phyloP scores from a whole-genome alignment of 2,888 invertebrate genomes.

The Drosophila tripunctata region DNA sequence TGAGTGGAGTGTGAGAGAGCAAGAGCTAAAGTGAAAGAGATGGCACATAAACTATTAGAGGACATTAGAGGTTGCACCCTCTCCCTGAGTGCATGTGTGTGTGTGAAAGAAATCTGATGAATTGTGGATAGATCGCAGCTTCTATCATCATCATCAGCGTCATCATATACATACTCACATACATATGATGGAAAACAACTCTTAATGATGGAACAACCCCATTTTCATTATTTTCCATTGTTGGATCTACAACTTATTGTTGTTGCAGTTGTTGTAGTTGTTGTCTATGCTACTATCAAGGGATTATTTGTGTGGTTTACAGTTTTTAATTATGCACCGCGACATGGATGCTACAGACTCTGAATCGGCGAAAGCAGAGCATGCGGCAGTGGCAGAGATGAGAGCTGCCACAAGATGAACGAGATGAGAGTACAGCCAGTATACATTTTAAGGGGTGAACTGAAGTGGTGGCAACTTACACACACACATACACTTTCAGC shows the following conservation, averaged over 20 bases:
- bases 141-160: constrained; percentile 4
- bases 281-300: constrained; percentile 68
- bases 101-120: constrained; percentile 31
- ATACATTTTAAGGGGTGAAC: constrained; percentile 68
- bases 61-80: constrained; percentile 68
- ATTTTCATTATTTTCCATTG: constrained; percentile 37
- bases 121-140: constrained; percentile 25
- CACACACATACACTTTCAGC: constrained; percentile 13
- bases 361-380: background rate
- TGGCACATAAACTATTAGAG: constrained; percentile 64
- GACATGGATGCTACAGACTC: constrained; percentile 52
- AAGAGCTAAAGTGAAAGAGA: background rate
- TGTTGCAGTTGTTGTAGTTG: constrained; percentile 16
- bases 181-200: constrained; percentile 10
- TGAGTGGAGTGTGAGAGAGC: background rate
- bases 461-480: constrained; percentile 57
- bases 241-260: constrained; percentile 9
- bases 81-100: constrained; percentile 18
- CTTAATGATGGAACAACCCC: constrained; percentile 54
- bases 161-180: no score
- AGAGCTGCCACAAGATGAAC: constrained; percentile 44
- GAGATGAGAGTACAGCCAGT: constrained; percentile 3
- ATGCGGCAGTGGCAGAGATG: constrained; percentile 11
- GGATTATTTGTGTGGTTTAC: constrained; percentile 79
- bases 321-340: constrained; percentile 79